Base-by-base conservation (phyloP, 2,797 vertebrate species). In the Geotria australis region DNA sequence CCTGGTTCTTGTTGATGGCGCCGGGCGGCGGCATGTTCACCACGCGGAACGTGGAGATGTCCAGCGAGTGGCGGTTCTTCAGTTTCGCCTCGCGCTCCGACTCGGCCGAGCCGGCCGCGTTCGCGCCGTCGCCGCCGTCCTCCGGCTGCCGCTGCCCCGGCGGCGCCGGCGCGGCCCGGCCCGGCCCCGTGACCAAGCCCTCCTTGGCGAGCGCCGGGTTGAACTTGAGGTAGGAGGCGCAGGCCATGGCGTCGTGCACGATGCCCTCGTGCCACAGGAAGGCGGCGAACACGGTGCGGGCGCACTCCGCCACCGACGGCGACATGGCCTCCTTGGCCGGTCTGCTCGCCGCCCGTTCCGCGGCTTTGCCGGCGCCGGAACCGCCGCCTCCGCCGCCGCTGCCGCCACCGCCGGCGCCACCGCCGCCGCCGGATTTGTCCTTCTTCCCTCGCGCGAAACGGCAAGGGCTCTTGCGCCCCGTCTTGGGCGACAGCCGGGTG, bases 241-340 rank as follows among this genome's bases (percentile, higher is more conserved):
- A 99, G 48, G 91, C 91, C 91, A 99, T 99, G 57, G 91, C 91
- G 59, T 99, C 91, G 5, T 99, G 91, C 48, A 99, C 91, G 59
- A 99, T 96, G 60, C 91, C 91, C 64, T 99, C 91, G 5, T 99
- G 91, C 91, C 91, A 99, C 48, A 99, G 70, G 65, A 96, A 99
- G 0, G 91, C 80, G 2, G 91, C 91, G 56, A 96, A 99, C 48
- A 99, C 91, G 0, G 91, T 81, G 47, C 89, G 73, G 15, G 88
- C 74, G 60, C 91, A 99, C 68, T 99, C 91, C 0, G 91, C 85
- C 48, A 96, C 91, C 1, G 88, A 95, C 2, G 91, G 91, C 1
- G 91, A 99, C 91, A 96, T 95, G 53, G 91, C 89, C 71, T 93
- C 85, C 59, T 99, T 99, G 65, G 83, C 82, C 5, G 91, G 86